These are phyloP conservation scores for Oxyruncus cristatus DNA, from an alignment of 2,113 vertebrate species.

Conservation along the genomic window DNA sequence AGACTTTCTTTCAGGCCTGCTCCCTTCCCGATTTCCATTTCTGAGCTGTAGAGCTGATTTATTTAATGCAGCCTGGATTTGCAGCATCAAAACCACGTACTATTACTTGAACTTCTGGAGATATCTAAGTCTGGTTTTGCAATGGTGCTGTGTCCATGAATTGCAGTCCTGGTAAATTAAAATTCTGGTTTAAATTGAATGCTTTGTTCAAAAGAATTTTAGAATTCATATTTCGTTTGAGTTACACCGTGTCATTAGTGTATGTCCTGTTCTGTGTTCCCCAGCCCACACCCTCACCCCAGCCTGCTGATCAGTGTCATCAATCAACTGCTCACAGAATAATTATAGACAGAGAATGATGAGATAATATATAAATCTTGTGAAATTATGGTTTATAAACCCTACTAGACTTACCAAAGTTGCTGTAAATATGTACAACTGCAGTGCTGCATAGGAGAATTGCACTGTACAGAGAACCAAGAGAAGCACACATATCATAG, in stretches of 20 bases:
- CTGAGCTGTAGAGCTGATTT: not conserved
- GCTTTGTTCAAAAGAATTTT: not conserved
- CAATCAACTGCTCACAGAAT: not conserved
- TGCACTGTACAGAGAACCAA: not conserved
- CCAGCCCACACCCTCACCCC: not conserved
- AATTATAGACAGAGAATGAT: not conserved
- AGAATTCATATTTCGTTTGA: not conserved
- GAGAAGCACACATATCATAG: not conserved
- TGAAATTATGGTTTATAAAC: not conserved
- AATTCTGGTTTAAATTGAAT: not conserved
- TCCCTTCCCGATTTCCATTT: not conserved
- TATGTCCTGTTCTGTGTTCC: not conserved
- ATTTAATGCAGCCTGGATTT: not conserved
- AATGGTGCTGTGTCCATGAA: not conserved
- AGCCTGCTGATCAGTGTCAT: not conserved
- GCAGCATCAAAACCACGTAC: not conserved
- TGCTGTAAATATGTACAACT: not conserved
- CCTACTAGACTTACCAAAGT: not conserved
- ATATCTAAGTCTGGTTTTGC: not conserved
- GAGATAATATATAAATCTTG: not conserved
- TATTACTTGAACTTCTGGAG: not conserved
- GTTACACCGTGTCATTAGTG: rapidly evolving
- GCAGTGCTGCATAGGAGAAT: not conserved
- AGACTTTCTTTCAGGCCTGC: not conserved
- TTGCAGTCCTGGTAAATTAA: not conserved